Conservation (phyloP, 2,888 invertebrate species). For the Coelogynopora nodosa region DNA sequence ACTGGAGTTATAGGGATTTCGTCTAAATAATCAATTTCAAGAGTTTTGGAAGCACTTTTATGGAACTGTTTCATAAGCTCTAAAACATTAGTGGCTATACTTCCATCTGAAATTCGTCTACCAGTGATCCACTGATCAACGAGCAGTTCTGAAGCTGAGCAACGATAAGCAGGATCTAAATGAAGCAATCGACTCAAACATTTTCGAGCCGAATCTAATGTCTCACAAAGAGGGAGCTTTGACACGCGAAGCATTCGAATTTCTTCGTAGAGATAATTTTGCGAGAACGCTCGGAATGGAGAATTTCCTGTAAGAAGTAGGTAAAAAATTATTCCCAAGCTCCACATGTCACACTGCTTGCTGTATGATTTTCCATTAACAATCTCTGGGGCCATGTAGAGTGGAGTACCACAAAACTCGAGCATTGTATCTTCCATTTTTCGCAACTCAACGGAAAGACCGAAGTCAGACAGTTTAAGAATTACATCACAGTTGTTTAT, state of each 20-base stretch:
- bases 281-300: constrained; percentile 30
- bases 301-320: constrained; percentile 49
- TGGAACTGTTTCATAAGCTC: constrained; percentile 43
- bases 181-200: constrained; percentile 13
- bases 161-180: constrained; percentile 37
- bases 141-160: constrained; percentile 35
- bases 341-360: constrained; percentile 67
- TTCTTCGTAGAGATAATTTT: constrained; percentile 38
- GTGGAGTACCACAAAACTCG: constrained; percentile 66
- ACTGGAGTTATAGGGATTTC: too few species aligned
- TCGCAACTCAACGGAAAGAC: constrained; percentile 63
- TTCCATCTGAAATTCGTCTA: not conserved
- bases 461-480: constrained; percentile 65
- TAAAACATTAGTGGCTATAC: constrained; percentile 37
- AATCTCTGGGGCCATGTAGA: constrained; percentile 68
- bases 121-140: not conserved
- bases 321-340: constrained; percentile 66
- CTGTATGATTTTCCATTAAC: constrained; percentile 65
- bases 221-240: not conserved
- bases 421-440: constrained; percentile 62
- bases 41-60: not conserved
- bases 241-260: constrained; percentile 31
- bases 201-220: not conserved
- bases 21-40: too few species aligned
- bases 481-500: not conserved